phyloP scores from a whole-genome alignment of 2,113 vertebrate species.

The Poeciliopsis turrubarensis region DNA sequence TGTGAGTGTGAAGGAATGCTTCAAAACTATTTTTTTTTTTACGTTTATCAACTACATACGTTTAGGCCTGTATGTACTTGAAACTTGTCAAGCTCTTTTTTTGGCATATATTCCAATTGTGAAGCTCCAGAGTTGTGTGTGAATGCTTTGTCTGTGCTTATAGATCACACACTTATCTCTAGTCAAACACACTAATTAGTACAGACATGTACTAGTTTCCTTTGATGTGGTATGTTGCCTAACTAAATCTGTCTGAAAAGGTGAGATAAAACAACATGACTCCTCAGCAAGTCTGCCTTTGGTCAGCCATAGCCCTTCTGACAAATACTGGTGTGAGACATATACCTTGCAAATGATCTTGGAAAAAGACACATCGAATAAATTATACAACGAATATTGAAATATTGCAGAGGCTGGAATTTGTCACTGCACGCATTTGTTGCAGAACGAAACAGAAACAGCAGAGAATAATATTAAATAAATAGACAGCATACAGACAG shows the following conservation, averaged over 20 bases:
- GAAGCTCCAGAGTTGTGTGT: constrained; percentile 1
- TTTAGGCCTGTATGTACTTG: constrained; percentile 35
- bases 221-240: constrained; percentile 59
- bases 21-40: constrained; percentile 12
- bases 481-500: no score
- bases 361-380: not conserved
- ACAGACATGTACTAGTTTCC: constrained; percentile 41
- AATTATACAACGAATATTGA: constrained; percentile 1
- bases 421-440: not conserved
- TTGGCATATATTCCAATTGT: constrained; percentile 9
- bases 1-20: constrained; percentile 16
- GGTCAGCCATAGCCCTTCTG: constrained; percentile 32
- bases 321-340: constrained; percentile 21
- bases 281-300: constrained; percentile 59
- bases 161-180: constrained; percentile 44
- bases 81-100: constrained; percentile 26
- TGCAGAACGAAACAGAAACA: not conserved
- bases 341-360: not conserved
- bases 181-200: constrained; percentile 58
- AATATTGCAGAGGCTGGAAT: not conserved
- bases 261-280: constrained; percentile 55
- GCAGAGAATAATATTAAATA: not conserved
- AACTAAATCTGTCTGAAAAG: constrained; percentile 48
- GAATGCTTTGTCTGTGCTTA: constrained; percentile 2
- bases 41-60: not conserved